A percentile compares a stretch with the other conserved stretches of the same genome.
Conservation (phyloP, 2,888 invertebrate genomes). For the Melanotus villosus region DNA sequence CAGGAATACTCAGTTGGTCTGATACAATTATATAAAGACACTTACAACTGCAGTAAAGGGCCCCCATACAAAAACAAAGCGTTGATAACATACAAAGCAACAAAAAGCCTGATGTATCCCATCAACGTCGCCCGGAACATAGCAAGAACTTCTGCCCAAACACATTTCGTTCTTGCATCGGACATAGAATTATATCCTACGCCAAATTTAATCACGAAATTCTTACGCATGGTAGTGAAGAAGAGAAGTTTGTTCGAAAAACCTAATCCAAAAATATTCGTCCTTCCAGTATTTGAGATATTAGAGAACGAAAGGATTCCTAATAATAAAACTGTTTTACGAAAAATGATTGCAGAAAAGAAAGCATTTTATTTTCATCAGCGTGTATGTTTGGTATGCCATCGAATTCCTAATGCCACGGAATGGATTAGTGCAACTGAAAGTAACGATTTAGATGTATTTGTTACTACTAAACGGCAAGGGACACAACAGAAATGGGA, state of each 20-base stretch:
- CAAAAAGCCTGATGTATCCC: slow-evolving; percentile 71
- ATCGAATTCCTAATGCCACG: slow-evolving; percentile 66
- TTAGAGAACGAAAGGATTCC: slow-evolving; percentile 72
- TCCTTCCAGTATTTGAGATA: slow-evolving; percentile 60
- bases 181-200: slow-evolving; percentile 87
- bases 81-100: slow-evolving; percentile 54
- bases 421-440: slow-evolving; percentile 63
- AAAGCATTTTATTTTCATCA: slow-evolving; percentile 71
- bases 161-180: slow-evolving; percentile 87
- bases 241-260: slow-evolving; percentile 47
- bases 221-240: slow-evolving; percentile 53
- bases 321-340: slow-evolving; percentile 76
- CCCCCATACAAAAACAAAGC: slow-evolving; percentile 42
- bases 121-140: slow-evolving; percentile 92
- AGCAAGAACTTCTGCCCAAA: slow-evolving; percentile 85
- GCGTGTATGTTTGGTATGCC: slow-evolving; percentile 69
- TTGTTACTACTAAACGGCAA: slow-evolving; percentile 65
- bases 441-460: slow-evolving; percentile 61
- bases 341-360: slow-evolving; percentile 60
- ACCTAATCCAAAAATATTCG: slow-evolving; percentile 48
- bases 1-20: no score
- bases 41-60: slow-evolving; percentile 41
- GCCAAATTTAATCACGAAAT: slow-evolving; percentile 55
- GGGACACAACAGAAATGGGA: slow-evolving; percentile 69
- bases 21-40: slow-evolving; percentile 51